These are phyloP conservation scores for Melieria picta DNA, from an alignment of 2,888 invertebrate genomes.

Conservation along the genomic window DNA sequence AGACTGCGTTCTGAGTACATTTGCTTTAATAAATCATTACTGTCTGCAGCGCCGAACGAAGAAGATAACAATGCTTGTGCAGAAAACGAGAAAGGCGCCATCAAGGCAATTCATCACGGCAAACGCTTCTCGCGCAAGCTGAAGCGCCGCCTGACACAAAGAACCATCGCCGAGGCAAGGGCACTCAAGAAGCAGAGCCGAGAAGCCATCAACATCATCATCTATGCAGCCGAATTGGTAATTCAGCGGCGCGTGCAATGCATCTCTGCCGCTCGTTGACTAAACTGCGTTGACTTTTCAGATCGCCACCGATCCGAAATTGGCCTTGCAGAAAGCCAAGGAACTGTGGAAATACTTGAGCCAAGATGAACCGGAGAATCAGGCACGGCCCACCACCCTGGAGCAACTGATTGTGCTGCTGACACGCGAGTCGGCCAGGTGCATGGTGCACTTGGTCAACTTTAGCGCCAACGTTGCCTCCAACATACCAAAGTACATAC, in stretches of 20 bases:
- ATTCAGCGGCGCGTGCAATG: slow-evolving; percentile 49
- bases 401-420: slow-evolving; percentile 81
- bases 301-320: slow-evolving; percentile 82
- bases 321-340: slow-evolving; percentile 78
- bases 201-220: slow-evolving; percentile 78
- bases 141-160: slow-evolving; percentile 78
- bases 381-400: slow-evolving; percentile 80
- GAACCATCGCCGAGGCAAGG: slow-evolving; percentile 82
- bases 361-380: slow-evolving; percentile 85
- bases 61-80: slow-evolving; percentile 52
- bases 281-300: slow-evolving; percentile 53
- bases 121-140: slow-evolving; percentile 81
- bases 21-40: slow-evolving; percentile 34
- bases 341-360: slow-evolving; percentile 78
- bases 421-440: slow-evolving; percentile 80
- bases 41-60: slow-evolving; percentile 50
- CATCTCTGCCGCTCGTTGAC: not conserved
- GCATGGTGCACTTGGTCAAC: slow-evolving; percentile 82
- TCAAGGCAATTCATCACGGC: slow-evolving; percentile 82
- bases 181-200: slow-evolving; percentile 82
- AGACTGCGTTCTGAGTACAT: not conserved
- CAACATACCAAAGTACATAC: slow-evolving; percentile 71
- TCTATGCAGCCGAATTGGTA: slow-evolving; percentile 83
- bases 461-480: slow-evolving; percentile 71
- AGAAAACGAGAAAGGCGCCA: slow-evolving; percentile 67